Evolutionary conservation across 2,888 invertebrate genomes (phyloP), one percentile per base, ranked within the genome.

Genomic region (Prenolepis imparis): DNA sequence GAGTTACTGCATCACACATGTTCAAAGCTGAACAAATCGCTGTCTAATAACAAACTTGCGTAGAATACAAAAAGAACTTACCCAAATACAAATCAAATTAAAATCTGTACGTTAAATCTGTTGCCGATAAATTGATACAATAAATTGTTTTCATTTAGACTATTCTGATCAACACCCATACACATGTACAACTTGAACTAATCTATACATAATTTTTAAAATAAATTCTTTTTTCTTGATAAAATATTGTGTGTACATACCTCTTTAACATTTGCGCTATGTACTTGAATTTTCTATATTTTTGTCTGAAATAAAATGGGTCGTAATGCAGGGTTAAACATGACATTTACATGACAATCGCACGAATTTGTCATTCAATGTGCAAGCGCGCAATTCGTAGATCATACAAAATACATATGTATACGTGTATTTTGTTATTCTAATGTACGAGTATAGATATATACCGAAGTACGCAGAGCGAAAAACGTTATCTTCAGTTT

Each of bases 341-440:
- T 59, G 18, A 21, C 48, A 81, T 87, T 77, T 41, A 77, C 57
- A 48, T 77, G 52, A 83, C 63, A 83, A 77, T 59, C 6, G 61
- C 59, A 39, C 8, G 12, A 73, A 73, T 28, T n/a, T n/a, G n/a
- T n/a, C n/a, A n/a, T n/a, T 28, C 12, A 28, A 18, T 32, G 32
- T 8, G 3, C 41, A 59, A 39, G 3, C 6, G 41, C 18, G 8
- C 48, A 48, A n/a, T 61, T 59, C 21, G 15, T n/a, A 12, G 3
- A 21, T 32, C 5, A 36, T 8, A 1, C 18, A 8, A 12, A 61
- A n/a, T 44, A 5, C 44, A n/a, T 32, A 44, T 3, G 6, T 55
- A 41, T 15, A 18, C 3, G 3, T 59, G 18, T 41, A 61, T 61
- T 36, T 70, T 52, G 28, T 75, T 64, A 55, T 55, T 66, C 6